Base-by-base conservation (phyloP, 2,888 invertebrate genomes). In the Selenia dentaria region DNA sequence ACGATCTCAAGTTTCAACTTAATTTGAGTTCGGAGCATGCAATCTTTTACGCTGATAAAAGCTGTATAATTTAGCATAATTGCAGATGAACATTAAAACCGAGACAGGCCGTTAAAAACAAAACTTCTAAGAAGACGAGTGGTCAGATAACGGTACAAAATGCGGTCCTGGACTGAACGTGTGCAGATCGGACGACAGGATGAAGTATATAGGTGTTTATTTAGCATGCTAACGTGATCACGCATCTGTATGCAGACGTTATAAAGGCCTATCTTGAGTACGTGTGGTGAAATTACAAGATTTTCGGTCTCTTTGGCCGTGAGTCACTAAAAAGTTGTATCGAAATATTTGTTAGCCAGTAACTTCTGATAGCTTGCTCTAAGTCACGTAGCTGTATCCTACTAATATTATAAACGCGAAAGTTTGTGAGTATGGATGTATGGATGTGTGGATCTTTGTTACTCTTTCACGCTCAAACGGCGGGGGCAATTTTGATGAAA, bases 41-140 rank as follows among this genome's bases (percentile, higher is more conserved):
- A 56, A 54, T 58, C 51, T 52, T 51, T 51, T 45, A 36, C 43
- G 11, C 48, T 44, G 56, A 56, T 59, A 54, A 59, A 51, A 37
- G 32, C 62, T 54, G 59, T 63, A 62, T 59, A 66, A 59, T 61
- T 63, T 62, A 60, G 54, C 62, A 66, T 71, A 69, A 72, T 72
- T 69, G 58, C 64, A 64, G 59, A 54, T 51, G 51, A 61, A 67
- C 60, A 52, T 69, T 66, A 57, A 59, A 57, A 41, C 55, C 38
- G 25, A 14, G 55, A 61, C 54, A 46, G 47, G 61, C 62, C 59
- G 67, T 65, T 69, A 66, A 67, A 65, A 69, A 56, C 64, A 63
- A 74, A 76, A 72, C 64, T 75, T 79, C 81, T 66, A 54, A 68
- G 75, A 80, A 78, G 66, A 71, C 72, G 69, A 68, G 74, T 70